Conservation (phyloP, 1,140 invertebrate species). For the Holcopasites calliopsidis region DNA sequence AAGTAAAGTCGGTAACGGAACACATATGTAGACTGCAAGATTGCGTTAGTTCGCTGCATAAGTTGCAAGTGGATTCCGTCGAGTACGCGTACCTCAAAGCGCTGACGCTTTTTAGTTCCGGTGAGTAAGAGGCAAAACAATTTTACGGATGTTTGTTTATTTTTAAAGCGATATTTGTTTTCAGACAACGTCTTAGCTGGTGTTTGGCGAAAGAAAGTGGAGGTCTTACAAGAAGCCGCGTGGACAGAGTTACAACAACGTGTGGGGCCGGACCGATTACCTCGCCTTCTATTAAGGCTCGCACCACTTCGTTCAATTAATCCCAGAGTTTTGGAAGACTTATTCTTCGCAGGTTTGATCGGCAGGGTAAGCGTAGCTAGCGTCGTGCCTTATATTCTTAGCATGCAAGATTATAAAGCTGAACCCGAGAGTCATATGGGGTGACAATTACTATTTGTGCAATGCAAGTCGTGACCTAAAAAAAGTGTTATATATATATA, state of each 20-base stretch:
- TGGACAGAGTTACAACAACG: constrained; percentile 85
- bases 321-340: constrained; percentile 91
- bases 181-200: constrained; percentile 75
- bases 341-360: constrained; percentile 95
- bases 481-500: constrained; percentile 42
- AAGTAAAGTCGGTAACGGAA: constrained; percentile 89
- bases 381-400: constrained; percentile 94
- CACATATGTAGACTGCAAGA: constrained; percentile 91
- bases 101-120: constrained; percentile 88
- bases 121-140: constrained; percentile 67
- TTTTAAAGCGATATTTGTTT: constrained; percentile 24
- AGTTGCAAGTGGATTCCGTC: constrained; percentile 87
- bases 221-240: constrained; percentile 87
- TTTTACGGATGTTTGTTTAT: not conserved
- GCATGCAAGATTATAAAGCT: constrained; percentile 83
- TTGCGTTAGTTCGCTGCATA: constrained; percentile 88
- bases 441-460: constrained; percentile 69
- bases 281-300: constrained; percentile 86
- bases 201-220: constrained; percentile 79
- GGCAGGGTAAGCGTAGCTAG: constrained; percentile 96
- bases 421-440: constrained; percentile 77
- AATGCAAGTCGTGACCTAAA: constrained; percentile 61
- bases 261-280: constrained; percentile 83
- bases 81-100: constrained; percentile 96
- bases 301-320: constrained; percentile 89